Percentiles rank a stretch among this genome's conserved stretches.
phyloP scores from a whole-genome alignment of 2,888 invertebrate species.

The Unio delphinus region DNA sequence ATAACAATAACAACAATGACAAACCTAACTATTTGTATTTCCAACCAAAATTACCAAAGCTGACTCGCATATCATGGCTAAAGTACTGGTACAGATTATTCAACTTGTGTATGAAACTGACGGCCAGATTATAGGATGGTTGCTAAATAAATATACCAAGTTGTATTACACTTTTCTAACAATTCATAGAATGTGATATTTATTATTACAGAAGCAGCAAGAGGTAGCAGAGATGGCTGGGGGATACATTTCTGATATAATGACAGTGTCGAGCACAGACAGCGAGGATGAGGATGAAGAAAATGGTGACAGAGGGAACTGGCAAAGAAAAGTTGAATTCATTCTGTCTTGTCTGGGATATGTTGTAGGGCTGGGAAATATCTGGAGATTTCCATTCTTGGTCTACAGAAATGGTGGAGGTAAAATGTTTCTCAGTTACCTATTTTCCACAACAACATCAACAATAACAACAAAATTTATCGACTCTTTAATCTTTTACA shows the following conservation, averaged over 20 bases:
- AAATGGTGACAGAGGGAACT: constrained; percentile 72
- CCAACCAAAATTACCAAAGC: too few relatives aligned
- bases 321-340: constrained; percentile 75
- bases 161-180: not conserved
- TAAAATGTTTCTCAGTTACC: constrained; percentile 22
- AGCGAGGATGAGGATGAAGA: constrained; percentile 68
- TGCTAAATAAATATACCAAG: too few relatives aligned
- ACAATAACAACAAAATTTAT: too few relatives aligned
- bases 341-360: constrained; percentile 77
- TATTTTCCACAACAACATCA: too few relatives aligned
- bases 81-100: too few relatives aligned
- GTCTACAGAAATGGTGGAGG: constrained; percentile 70
- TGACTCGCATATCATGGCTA: too few relatives aligned
- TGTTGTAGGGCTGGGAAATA: constrained; percentile 78
- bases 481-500: not conserved
- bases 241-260: constrained; percentile 55
- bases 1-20: too few relatives aligned
- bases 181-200: constrained; percentile 2
- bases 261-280: constrained; percentile 55
- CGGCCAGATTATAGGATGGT: too few relatives aligned
- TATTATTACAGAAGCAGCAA: constrained; percentile 15
- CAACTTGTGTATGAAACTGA: too few relatives aligned
- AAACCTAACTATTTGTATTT: too few relatives aligned
- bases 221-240: constrained; percentile 40
- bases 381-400: constrained; percentile 83